phyloP scores from a whole-genome alignment of 2,888 invertebrate genomes.

The Tromatobia lineatoria region DNA sequence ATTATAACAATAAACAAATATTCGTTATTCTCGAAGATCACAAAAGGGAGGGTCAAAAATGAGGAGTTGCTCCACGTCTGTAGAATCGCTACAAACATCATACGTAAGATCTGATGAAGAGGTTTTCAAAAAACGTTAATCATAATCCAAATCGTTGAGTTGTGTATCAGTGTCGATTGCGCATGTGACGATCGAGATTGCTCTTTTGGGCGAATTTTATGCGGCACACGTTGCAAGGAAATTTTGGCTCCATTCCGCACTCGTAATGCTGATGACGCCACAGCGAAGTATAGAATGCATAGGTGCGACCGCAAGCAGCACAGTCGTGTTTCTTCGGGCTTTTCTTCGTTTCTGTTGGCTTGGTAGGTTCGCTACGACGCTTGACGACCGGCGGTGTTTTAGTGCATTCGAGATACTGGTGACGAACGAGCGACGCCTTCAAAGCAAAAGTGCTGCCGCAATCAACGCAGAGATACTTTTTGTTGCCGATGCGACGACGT shows the following conservation, averaged over 20 bases:
- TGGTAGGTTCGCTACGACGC: slow-evolving; percentile 51
- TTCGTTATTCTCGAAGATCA: slow-evolving; percentile 20
- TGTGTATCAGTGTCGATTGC: slow-evolving; percentile 76
- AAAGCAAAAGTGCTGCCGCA: slow-evolving; percentile 78
- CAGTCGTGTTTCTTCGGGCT: slow-evolving; percentile 78
- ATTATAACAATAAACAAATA: slow-evolving; percentile 45
- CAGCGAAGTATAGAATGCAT: slow-evolving; percentile 81
- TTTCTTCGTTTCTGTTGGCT: slow-evolving; percentile 52
- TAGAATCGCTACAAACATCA: slow-evolving; percentile 19
- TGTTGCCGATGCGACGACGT: slow-evolving; percentile 69
- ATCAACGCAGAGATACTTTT: slow-evolving; percentile 80
- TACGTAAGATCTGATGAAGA: slow-evolving; percentile 23
- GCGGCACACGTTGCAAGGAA: slow-evolving; percentile 88
- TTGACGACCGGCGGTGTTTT: slow-evolving; percentile 59
- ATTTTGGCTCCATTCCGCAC: slow-evolving; percentile 88
- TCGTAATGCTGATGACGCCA: slow-evolving; percentile 86
- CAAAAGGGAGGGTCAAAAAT: neutral
- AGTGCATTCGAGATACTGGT: slow-evolving; percentile 77
- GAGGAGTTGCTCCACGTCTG: neutral
- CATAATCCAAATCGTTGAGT: slow-evolving; percentile 17
- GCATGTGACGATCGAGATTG: slow-evolving; percentile 86
- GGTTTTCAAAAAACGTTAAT: slow-evolving; percentile 6
- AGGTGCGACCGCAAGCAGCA: slow-evolving; percentile 76
- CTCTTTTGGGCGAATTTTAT: slow-evolving; percentile 87
- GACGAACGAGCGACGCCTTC: slow-evolving; percentile 79